Conservation (phyloP, 37 sponge, comb jelly and placozoan species). For the Cliona cf. orientalis region DNA sequence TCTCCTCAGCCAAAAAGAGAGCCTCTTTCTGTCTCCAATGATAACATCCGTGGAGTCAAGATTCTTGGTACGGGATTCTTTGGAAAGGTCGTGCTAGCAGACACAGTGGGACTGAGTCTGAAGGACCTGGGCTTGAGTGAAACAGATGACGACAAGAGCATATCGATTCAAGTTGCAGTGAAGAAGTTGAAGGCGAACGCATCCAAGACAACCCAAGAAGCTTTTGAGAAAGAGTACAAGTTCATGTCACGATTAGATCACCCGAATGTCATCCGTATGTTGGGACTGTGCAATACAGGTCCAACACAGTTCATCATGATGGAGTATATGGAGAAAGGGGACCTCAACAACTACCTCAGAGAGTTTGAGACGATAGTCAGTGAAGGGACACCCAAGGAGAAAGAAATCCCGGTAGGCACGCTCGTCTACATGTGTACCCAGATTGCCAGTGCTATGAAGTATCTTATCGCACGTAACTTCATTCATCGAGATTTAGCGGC, state of each 20-base stretch:
- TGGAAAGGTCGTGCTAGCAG: slow-evolving; percentile 25
- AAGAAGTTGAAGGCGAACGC: slow-evolving; percentile 44
- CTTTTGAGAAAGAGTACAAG: slow-evolving; percentile 55
- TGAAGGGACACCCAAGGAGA: neutral
- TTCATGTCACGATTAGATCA: slow-evolving; percentile 66
- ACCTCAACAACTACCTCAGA: slow-evolving; percentile 63
- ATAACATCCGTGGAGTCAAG: slow-evolving; percentile 1
- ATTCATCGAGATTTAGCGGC: slow-evolving; percentile 75
- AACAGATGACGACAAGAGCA: slow-evolving; percentile 14
- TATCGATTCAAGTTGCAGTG: slow-evolving; percentile 38
- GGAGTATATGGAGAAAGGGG: slow-evolving; percentile 79
- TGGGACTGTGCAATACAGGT: slow-evolving; percentile 43
- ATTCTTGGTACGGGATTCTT: slow-evolving; percentile 6
- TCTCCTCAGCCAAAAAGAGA: neutral
- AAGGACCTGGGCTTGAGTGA: slow-evolving; percentile 39
- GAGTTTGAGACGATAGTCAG: neutral
- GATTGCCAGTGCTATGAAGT: slow-evolving; percentile 79
- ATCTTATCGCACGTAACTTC: slow-evolving; percentile 66
- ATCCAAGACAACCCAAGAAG: slow-evolving; percentile 2
- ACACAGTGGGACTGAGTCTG: slow-evolving; percentile 45
- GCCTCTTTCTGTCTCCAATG: neutral
- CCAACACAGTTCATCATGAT: slow-evolving; percentile 54
- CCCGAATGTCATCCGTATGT: slow-evolving; percentile 52
- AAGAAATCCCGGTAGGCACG: slow-evolving; percentile 4
- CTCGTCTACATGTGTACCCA: slow-evolving; percentile 67